These are phyloP conservation scores for Pterobdella sp. DNA, from an alignment of 2,888 invertebrate genomes.

Conservation along the genomic window DNA sequence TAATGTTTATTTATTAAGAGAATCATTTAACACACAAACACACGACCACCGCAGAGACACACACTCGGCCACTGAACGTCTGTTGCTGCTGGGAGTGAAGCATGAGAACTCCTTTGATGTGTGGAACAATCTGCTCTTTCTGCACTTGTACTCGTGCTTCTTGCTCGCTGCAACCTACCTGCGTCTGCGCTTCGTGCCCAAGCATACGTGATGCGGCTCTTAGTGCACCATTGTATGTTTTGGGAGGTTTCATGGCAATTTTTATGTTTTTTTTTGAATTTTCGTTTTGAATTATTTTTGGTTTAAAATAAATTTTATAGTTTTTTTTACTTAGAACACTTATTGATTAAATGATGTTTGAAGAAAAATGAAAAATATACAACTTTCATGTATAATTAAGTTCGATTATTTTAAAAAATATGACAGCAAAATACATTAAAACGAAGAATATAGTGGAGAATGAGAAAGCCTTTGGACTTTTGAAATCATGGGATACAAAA, in stretches of 20 bases:
- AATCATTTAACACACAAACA: not conserved
- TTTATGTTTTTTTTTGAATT: not conserved
- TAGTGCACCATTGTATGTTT: no score
- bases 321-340: no score
- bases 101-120: not conserved
- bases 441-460: no score
- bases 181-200: not conserved
- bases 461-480: no score
- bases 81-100: not conserved
- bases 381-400: no score
- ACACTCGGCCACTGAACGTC: conserved; percentile 1
- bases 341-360: no score
- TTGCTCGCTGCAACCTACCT: not conserved
- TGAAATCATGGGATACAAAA: no score
- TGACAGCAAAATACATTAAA: no score
- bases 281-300: not conserved
- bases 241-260: not conserved
- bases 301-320: no score
- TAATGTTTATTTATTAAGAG: no score
- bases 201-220: not conserved
- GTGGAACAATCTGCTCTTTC: not conserved
- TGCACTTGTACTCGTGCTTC: not conserved
- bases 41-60: conserved; percentile 3
- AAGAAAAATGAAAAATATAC: no score
- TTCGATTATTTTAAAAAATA: no score